These are phyloP conservation scores for Catalaphyllia jardinei DNA, from an alignment of 64 coral and sea anemone genomes.

Conservation along the genomic window DNA sequence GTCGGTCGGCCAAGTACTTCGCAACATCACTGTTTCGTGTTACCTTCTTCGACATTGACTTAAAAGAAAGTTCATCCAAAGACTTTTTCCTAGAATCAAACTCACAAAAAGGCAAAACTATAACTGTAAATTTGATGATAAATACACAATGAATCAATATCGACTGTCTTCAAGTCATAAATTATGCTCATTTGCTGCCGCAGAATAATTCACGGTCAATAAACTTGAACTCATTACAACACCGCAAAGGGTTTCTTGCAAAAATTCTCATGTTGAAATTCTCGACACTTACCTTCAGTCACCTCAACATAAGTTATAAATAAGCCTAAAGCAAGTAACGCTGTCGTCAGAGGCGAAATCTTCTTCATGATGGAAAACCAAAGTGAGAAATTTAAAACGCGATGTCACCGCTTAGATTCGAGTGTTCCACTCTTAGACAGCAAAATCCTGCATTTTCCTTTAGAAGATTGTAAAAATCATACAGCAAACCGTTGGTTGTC, in stretches of 20 bases:
- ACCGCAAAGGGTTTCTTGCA: background rate
- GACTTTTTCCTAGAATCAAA: too few relatives aligned
- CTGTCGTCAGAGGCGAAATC: background rate
- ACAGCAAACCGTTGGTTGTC: background rate
- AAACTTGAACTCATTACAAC: background rate
- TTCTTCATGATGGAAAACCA: background rate
- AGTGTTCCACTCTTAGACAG: background rate
- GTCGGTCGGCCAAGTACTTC: too few relatives aligned
- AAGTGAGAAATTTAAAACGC: background rate
- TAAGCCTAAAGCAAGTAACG: background rate
- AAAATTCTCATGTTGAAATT: background rate
- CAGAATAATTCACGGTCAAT: too few relatives aligned
- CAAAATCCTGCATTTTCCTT: background rate
- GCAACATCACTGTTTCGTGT: too few relatives aligned
- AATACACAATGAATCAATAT: background rate
- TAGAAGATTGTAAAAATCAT: background rate
- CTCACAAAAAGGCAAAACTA: too few relatives aligned
- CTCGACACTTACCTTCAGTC: conserved; percentile 16
- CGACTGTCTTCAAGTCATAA: too few relatives aligned
- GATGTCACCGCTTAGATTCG: background rate
- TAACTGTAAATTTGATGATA: background rate
- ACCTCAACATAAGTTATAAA: background rate
- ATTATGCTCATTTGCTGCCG: too few relatives aligned
- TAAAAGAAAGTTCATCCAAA: too few relatives aligned
- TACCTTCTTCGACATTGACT: too few relatives aligned